Evolutionary conservation across 2,888 invertebrate species (phyloP), one percentile per base, ranked within the genome.

Genomic region (Cataglyphis altisquamis): DNA sequence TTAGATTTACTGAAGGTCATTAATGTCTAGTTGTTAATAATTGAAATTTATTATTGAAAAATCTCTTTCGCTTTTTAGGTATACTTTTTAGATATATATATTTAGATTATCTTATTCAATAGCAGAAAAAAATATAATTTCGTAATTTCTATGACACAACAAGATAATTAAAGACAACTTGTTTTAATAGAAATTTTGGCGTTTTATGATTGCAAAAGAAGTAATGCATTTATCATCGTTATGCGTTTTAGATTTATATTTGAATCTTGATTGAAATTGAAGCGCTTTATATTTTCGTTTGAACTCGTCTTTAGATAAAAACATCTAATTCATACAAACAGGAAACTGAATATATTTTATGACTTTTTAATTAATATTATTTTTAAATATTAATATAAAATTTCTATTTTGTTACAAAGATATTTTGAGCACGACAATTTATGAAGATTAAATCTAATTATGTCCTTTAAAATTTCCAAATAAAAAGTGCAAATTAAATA

Each of bases 281-380:
- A 41, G 12, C 41, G 12, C 12, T 45, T 45, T 12, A 45, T 45
- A 48, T 48, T 48, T 48, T 48, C 18, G 18, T 18, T 18, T 18
- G 6, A 48, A 18, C 18, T 48, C 6, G 18, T 48, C 0, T 48
- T 48, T 52, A 52, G 8, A 52, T 52, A 52, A 52, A 15, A 15
- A 45, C 3, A 29, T 29, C 18, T 18, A 29, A 25, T 32, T 29
- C 18, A 18, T 32, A 29, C 18, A 32, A 62, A 18, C 32, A 15
- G 8, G n/a, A 62, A 32, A 2, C 8, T 62, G 10, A 57, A 57
- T 57, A n/a, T n/a, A 18, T 29, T 5, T 25, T 25, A 12, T n/a
- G 48, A n/a, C 21, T 70, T 57, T 36, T 4, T 18, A 72, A 57
- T 57, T 72, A 57, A 57, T 10, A 52, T 52, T 52, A 52, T 52